Evolutionary conservation across 2,888 invertebrate species (phyloP).

Genomic region (Lamellibrachia satsuma): DNA sequence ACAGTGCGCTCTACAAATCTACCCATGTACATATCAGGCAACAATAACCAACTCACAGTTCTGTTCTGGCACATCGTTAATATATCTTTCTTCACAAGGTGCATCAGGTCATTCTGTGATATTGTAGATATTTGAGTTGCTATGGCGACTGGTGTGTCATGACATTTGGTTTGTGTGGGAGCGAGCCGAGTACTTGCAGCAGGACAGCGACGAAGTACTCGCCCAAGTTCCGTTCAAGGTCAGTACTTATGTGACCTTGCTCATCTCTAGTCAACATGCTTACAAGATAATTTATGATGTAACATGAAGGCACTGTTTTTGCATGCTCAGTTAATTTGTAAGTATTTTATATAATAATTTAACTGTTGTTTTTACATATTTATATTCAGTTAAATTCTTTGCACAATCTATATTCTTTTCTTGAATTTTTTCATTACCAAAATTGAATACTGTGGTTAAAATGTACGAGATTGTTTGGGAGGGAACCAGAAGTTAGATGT

Average conservation of each 20-base stretch:
- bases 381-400: background rate
- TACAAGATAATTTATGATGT: background rate
- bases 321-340: background rate
- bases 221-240: slow-evolving; percentile 62
- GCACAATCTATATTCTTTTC: no score
- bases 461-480: no score
- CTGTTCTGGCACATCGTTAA: slow-evolving; percentile 62
- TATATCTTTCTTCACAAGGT: slow-evolving; percentile 64
- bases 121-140: slow-evolving; percentile 60
- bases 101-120: slow-evolving; percentile 61
- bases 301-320: no score
- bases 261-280: background rate
- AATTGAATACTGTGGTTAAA: no score
- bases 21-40: slow-evolving; percentile 43
- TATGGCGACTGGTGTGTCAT: slow-evolving; percentile 63
- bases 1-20: no score
- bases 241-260: background rate
- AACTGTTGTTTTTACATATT: background rate
- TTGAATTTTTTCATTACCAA: no score
- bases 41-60: slow-evolving; percentile 42
- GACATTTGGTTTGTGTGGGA: slow-evolving; percentile 66
- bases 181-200: slow-evolving; percentile 61
- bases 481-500: no score
- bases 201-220: slow-evolving; percentile 56
- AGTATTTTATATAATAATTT: background rate